Conservation (phyloP, 1,140 invertebrate species). For the Ceratosolen solmsi region DNA sequence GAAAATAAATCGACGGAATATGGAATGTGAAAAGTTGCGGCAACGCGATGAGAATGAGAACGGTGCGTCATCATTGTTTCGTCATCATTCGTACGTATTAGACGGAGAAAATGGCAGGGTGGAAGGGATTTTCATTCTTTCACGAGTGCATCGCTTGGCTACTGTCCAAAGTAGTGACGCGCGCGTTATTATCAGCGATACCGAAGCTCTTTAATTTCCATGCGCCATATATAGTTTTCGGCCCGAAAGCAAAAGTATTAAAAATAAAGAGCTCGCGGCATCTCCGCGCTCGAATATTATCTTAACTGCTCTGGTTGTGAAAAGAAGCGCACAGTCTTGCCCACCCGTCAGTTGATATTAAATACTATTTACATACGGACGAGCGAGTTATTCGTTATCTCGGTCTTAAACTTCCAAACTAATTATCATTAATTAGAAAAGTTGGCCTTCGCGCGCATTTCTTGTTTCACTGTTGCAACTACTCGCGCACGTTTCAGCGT, state of each 20-base stretch:
- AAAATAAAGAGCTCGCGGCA: constrained; percentile 20
- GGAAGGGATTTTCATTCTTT: not conserved
- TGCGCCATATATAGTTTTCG: not conserved
- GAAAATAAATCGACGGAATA: too few species aligned
- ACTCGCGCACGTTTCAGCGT: constrained; percentile 32
- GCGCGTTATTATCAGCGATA: constrained; percentile 39
- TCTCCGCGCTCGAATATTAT: constrained; percentile 29
- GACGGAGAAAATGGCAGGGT: not conserved
- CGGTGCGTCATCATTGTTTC: constrained; percentile 8
- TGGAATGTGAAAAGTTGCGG: too few species aligned
- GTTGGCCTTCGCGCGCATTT: constrained; percentile 57
- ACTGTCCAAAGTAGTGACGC: constrained; percentile 26
- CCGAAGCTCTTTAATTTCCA: constrained; percentile 24
- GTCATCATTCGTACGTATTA: not conserved
- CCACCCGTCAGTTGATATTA: constrained; percentile 47
- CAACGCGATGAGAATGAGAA: not conserved
- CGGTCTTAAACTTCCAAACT: constrained; percentile 66
- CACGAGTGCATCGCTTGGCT: constrained; percentile 20
- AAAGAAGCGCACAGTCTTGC: constrained; percentile 32
- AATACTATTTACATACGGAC: constrained; percentile 58
- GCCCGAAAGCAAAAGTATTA: not conserved
- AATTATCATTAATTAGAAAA: constrained; percentile 74
- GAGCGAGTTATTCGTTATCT: constrained; percentile 66
- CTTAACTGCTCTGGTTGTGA: constrained; percentile 32
- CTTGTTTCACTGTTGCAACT: constrained; percentile 46